These are phyloP conservation scores for Rugalucina vietnamica DNA, from an alignment of 2,888 invertebrate genomes.

Conservation along the genomic window DNA sequence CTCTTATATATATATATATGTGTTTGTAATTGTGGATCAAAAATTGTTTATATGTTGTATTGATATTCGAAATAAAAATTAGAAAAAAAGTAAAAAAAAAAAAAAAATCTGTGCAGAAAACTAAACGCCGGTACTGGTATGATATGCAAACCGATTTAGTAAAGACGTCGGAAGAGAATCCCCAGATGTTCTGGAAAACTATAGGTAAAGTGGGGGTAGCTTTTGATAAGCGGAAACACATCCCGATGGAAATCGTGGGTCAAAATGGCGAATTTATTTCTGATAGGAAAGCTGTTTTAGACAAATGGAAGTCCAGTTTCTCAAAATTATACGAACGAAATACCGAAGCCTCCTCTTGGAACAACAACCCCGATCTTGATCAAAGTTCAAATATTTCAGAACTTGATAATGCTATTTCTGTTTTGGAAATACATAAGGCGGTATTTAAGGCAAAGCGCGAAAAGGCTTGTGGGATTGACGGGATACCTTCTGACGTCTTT, in stretches of 20 bases:
- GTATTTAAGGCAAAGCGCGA: slow-evolving; percentile 20
- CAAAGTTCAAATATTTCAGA: background rate
- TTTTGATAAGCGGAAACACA: background rate
- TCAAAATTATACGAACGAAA: background rate
- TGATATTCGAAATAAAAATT: too few relatives aligned
- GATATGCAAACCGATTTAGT: background rate
- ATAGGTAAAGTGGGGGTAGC: slow-evolving; percentile 5
- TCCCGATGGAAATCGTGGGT: background rate
- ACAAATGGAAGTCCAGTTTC: background rate
- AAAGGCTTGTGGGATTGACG: slow-evolving; percentile 35
- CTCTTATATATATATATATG: too few relatives aligned
- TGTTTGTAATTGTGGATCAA: too few relatives aligned
- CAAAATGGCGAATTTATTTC: background rate
- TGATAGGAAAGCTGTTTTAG: background rate
- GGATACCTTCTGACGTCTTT: slow-evolving; percentile 28
- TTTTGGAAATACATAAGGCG: slow-evolving; percentile 1
- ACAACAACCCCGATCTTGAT: background rate
- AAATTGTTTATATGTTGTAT: too few relatives aligned
- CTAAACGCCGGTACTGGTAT: slow-evolving; percentile 1
- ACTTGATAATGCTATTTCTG: background rate
- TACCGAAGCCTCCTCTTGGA: background rate
- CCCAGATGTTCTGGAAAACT: background rate
- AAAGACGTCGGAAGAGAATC: background rate
- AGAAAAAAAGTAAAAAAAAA: too few relatives aligned
- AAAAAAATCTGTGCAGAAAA: too few relatives aligned